Base-by-base conservation (phyloP, 2,113 vertebrate species). In the Camelus dromedarius region DNA sequence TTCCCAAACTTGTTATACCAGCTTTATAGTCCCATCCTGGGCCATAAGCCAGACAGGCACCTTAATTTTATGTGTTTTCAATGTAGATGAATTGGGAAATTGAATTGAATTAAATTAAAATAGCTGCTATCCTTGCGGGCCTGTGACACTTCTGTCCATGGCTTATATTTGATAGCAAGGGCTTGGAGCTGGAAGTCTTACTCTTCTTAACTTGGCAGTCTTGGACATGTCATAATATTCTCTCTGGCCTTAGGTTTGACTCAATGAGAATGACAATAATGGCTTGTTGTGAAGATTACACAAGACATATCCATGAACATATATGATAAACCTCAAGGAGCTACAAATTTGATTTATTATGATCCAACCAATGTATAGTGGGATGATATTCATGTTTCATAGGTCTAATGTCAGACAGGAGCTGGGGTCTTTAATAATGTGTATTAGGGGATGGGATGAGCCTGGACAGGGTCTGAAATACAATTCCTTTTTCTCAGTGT, bases 11-110 rank as follows among this genome's bases (percentile, higher is more conserved):
- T 83, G 20, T 70, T 83, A 16, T 42, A 28, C 20, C 20, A 58
- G 46, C 28, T 75, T 84, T 60, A n/a, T n/a, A 48, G 72, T 89
- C 22, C 22, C 0, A 12, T 58, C 30, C 73, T 69, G 62, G 32
- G 46, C 20, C 50, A 48, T 82, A 91, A 90, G 12, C 50, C 10
- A 75, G 58, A 26, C 3, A 81, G 66, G 15, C 3, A 91, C 26
- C 30, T 85, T 80, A 56, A 75, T 58, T 77, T 80, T 83, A 30
- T 76, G 15, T 75, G 54, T 86, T 91, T 93, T 82, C 54, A 83
- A 11, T 77, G 15, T 46, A 35, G 32, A 60, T 60, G 46, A 81
- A 48, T 66, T 70, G 20, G 26, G 67, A 92, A 89, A 56, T 95
- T n/a, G 28, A 88, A n/a, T 88, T 32, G 32, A 88, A 32, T 77